Percentiles rank a stretch among this genome's conserved stretches.
Conservation (phyloP, 2,797 vertebrate genomes). For the Carduelis carduelis region DNA sequence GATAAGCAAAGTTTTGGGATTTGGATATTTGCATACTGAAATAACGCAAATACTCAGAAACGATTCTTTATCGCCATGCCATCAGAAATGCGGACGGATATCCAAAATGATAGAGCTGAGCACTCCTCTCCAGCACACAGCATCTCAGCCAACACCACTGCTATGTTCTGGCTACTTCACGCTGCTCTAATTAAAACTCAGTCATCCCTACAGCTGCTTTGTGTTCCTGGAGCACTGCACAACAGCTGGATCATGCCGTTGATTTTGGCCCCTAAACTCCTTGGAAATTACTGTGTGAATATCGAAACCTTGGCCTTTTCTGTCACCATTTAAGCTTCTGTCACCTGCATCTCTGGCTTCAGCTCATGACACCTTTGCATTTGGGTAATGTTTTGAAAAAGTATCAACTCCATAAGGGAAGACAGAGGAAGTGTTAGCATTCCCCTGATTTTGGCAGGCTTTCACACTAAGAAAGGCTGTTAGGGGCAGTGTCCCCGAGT, state of each 20-base stretch:
- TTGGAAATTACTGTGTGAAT: neutral
- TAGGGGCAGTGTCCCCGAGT: neutral
- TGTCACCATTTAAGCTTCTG: neutral
- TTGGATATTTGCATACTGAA: neutral
- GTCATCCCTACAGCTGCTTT: slow-evolving; percentile 13
- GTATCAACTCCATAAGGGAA: neutral
- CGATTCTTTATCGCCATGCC: neutral
- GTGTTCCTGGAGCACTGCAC: neutral
- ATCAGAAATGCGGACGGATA: neutral
- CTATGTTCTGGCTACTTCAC: slow-evolving; percentile 18
- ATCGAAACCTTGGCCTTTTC: neutral
- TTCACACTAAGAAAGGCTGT: neutral
- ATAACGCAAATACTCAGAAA: neutral
- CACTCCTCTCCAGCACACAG: neutral
- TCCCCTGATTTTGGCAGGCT: neutral
- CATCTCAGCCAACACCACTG: neutral
- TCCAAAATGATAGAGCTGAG: neutral
- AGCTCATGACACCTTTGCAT: neutral
- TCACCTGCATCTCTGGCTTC: neutral
- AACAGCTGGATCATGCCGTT: slow-evolving; percentile 11
- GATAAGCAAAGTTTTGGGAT: neutral
- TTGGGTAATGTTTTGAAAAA: neutral
- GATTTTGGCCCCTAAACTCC: neutral
- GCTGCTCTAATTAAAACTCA: slow-evolving; percentile 2
- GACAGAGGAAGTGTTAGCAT: neutral